Conservation (phyloP, 2,113 vertebrate genomes). For the Fregetta grallaria region DNA sequence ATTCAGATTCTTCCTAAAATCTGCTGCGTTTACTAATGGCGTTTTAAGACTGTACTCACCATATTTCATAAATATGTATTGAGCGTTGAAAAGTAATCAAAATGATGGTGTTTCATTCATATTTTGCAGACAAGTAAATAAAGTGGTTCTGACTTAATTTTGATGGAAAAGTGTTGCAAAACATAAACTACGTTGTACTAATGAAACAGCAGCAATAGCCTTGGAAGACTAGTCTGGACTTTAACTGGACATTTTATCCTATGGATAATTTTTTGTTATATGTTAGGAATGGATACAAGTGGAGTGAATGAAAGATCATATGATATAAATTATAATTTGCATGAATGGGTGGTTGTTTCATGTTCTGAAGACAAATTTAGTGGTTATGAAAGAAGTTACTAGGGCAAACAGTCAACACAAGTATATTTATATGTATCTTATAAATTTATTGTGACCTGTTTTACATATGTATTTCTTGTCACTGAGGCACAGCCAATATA, state of each 20-base stretch:
- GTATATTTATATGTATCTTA: neutral
- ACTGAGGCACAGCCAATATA: neutral
- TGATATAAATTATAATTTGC: neutral
- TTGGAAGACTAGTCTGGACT: neutral
- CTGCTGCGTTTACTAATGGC: neutral
- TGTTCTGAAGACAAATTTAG: neutral
- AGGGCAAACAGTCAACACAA: neutral
- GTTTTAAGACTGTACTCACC: neutral
- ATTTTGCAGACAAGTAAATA: neutral
- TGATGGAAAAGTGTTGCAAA: neutral
- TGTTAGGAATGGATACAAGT: neutral
- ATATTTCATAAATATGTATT: neutral
- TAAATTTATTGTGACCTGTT: neutral
- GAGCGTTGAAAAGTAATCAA: neutral
- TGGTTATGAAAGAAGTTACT: neutral
- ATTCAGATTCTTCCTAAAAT: neutral
- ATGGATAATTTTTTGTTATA: neutral
- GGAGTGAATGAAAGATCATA: neutral
- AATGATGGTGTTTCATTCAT: neutral
- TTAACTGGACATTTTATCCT: neutral
- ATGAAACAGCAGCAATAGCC: neutral
- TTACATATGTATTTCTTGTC: neutral
- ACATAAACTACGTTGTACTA: neutral
- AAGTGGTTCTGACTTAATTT: neutral
- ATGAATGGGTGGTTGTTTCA: neutral